These are phyloP conservation scores for Spinus pinus DNA, from an alignment of 2,797 vertebrate species.

Conservation along the genomic window DNA sequence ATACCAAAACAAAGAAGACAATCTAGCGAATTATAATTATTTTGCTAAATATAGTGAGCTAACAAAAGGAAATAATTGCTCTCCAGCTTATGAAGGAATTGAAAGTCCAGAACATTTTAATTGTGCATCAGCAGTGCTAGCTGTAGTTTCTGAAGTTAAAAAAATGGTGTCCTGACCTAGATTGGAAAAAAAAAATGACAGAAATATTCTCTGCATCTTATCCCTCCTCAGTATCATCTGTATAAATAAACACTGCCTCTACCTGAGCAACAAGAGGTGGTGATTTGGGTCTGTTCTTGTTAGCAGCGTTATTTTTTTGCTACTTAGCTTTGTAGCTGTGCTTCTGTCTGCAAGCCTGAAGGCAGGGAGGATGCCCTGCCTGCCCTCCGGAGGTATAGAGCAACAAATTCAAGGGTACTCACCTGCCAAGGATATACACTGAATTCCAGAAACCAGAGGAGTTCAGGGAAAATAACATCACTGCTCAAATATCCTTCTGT, in stretches of 20 bases:
- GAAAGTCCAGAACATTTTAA: constrained; percentile 24
- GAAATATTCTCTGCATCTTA: background rate
- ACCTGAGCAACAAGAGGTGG: background rate
- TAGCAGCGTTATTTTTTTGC: background rate
- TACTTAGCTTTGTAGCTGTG: background rate
- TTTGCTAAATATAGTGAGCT: constrained; percentile 44
- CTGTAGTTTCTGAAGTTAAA: background rate
- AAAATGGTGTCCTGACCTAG: background rate
- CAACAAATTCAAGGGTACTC: constrained; percentile 2
- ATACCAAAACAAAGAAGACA: background rate
- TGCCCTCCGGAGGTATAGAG: background rate
- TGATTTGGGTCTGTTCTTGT: background rate
- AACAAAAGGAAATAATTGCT: constrained; percentile 35
- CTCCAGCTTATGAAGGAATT: background rate
- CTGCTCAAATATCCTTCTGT: background rate
- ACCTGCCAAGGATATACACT: background rate
- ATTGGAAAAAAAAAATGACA: background rate
- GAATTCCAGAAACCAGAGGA: constrained; percentile 22
- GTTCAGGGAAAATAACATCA: background rate
- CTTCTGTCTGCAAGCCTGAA: background rate
- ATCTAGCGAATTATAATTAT: constrained; percentile 31
- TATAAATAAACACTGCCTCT: background rate
- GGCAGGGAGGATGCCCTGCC: background rate
- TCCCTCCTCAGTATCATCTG: background rate
- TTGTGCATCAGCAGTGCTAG: background rate